A percentile compares a stretch with the other conserved stretches of the same genome.
Evolutionary conservation across 2,888 invertebrate species (phyloP).

Genomic region (Hedya salicella): DNA sequence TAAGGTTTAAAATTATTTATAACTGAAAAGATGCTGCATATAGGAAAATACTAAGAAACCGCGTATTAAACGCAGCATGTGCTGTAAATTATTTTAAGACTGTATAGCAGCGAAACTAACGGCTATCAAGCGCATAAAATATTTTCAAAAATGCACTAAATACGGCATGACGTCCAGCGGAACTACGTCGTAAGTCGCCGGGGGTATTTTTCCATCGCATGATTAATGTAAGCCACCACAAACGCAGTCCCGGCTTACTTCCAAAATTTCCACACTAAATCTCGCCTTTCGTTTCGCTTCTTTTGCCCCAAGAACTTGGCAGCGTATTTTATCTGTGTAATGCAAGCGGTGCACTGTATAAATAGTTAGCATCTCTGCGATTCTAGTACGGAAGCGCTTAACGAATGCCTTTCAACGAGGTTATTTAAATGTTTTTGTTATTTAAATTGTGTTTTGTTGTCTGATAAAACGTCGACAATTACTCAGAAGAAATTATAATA

Average conservation of each 20-base stretch:
- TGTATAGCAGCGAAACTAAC: not conserved
- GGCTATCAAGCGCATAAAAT: not conserved
- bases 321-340: constrained; percentile 81
- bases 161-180: constrained; percentile 56
- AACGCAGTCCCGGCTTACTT: constrained; percentile 79
- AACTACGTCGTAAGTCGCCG: constrained; percentile 61
- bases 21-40: too few relatives aligned
- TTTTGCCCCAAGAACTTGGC: constrained; percentile 82
- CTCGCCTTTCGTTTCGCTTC: constrained; percentile 78
- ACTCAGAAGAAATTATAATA: too few relatives aligned
- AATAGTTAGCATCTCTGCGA: constrained; percentile 66
- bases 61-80: not conserved
- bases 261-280: constrained; percentile 83
- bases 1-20: too few relatives aligned
- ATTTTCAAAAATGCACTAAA: constrained; percentile 39
- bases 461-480: too few relatives aligned
- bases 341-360: constrained; percentile 76
- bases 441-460: constrained; percentile 16
- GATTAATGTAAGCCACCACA: constrained; percentile 79
- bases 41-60: too few relatives aligned
- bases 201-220: constrained; percentile 72
- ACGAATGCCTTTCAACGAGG: constrained; percentile 32
- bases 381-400: constrained; percentile 41
- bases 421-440: constrained; percentile 41
- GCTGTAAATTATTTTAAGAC: not conserved